These are phyloP conservation scores for Eunapius fragilis DNA, from an alignment of 37 sponge, comb jelly and placozoan species.

Conservation along the genomic window DNA sequence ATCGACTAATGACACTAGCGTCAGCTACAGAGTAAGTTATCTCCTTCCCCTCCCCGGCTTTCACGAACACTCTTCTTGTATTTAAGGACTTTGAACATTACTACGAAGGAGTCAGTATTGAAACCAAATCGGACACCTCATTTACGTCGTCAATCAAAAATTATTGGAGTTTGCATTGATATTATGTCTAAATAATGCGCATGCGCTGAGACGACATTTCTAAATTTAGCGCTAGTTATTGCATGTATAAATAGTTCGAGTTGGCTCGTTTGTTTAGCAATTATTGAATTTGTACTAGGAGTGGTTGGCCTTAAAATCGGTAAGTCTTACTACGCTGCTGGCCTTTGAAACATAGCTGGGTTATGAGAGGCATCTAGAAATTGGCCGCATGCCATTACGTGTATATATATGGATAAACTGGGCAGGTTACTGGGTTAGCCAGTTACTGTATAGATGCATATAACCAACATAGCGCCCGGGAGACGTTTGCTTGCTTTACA, in stretches of 20 bases:
- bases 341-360: background rate
- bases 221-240: background rate
- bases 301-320: background rate
- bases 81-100: constrained; percentile 73
- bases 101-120: constrained; percentile 59
- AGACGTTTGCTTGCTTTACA: background rate
- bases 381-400: no score
- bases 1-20: background rate
- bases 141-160: constrained; percentile 23
- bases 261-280: background rate
- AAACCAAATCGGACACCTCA: constrained; percentile 26
- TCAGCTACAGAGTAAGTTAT: constrained; percentile 32
- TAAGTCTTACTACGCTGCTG: background rate
- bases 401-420: no score
- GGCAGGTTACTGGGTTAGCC: no score
- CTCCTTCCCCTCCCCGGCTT: background rate
- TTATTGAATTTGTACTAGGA: background rate
- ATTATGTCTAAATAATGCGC: background rate
- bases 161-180: constrained; percentile 31
- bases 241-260: background rate
- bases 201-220: background rate
- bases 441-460: background rate
- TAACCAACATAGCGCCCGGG: background rate
- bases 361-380: background rate
- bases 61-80: background rate